A percentile compares a stretch with the other conserved stretches of the same genome.
These are phyloP conservation scores for Lepidocyrtinus sp. DNA, from an alignment of 2,888 invertebrate genomes.

Conservation along the genomic window DNA sequence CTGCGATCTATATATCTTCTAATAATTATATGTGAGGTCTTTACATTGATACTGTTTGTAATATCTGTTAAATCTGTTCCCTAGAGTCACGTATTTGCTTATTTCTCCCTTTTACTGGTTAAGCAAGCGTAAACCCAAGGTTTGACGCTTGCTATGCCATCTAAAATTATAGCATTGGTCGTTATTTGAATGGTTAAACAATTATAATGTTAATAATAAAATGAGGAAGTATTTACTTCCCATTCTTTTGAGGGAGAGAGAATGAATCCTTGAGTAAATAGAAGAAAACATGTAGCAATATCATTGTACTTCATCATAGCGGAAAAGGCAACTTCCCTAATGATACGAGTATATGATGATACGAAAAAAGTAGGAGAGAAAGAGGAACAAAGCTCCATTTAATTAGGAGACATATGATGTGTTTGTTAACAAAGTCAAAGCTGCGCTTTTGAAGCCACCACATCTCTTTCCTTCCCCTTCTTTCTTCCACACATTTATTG, in stretches of 20 bases:
- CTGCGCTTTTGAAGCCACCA: conserved; percentile 63
- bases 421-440: conserved; percentile 63
- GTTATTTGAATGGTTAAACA: conserved; percentile 56
- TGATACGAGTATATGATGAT: neutral
- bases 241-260: conserved; percentile 3
- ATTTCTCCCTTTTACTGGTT: too few species aligned
- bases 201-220: conserved; percentile 53
- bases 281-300: conserved; percentile 16
- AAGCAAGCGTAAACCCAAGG: too few species aligned
- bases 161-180: too few species aligned
- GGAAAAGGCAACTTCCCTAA: neutral
- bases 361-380: conserved; percentile 34
- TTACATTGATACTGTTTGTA: neutral
- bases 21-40: too few species aligned
- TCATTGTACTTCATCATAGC: conserved; percentile 16
- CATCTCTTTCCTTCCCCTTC: conserved; percentile 40
- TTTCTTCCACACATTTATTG: conserved; percentile 56
- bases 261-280: conserved; percentile 53
- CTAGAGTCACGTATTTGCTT: too few species aligned
- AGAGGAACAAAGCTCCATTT: conserved; percentile 66
- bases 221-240: conserved; percentile 34
- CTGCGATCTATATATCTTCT: too few species aligned
- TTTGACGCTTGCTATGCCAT: too few species aligned
- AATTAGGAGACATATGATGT: conserved; percentile 70
- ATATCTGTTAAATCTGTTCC: too few species aligned